A percentile compares a stretch with the other conserved stretches of the same genome.
Evolutionary conservation across 2,113 vertebrate species (phyloP).

Genomic region (Neolamprologus toae): DNA sequence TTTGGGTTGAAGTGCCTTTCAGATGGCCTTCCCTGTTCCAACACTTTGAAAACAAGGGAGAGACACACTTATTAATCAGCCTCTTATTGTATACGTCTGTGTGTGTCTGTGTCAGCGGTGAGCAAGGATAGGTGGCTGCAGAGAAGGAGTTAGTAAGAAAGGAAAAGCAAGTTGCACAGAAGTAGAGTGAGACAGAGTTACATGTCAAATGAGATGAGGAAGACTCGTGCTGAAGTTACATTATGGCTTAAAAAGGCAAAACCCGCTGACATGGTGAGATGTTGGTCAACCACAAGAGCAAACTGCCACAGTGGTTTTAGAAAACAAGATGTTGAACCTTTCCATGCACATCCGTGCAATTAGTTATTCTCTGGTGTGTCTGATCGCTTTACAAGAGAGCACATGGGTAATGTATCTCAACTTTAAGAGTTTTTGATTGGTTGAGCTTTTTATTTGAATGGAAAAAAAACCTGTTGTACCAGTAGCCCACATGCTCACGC

Average conservation of each 20-base stretch:
- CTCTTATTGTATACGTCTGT: slow-evolving; percentile 30
- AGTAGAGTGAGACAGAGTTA: background rate
- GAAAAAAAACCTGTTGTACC: background rate
- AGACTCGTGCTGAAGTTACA: background rate
- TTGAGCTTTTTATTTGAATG: background rate
- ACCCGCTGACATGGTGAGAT: background rate
- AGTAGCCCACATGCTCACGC: background rate
- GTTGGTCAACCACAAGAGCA: background rate
- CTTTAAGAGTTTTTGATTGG: background rate
- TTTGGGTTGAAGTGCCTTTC: slow-evolving; percentile 71
- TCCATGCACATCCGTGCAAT: background rate
- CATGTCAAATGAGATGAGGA: background rate
- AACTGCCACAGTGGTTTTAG: background rate
- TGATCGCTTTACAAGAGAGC: background rate
- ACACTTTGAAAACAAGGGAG: slow-evolving; percentile 56
- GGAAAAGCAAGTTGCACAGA: background rate
- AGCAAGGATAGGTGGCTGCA: background rate
- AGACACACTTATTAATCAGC: slow-evolving; percentile 68
- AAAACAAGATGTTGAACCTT: background rate
- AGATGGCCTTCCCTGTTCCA: slow-evolving; percentile 63
- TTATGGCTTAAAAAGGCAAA: background rate
- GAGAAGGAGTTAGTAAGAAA: background rate
- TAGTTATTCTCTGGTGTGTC: background rate
- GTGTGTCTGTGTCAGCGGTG: background rate
- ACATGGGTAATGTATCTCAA: background rate